phyloP scores from a whole-genome alignment of 2,888 invertebrate genomes.

The Polylopha cassiicola region DNA sequence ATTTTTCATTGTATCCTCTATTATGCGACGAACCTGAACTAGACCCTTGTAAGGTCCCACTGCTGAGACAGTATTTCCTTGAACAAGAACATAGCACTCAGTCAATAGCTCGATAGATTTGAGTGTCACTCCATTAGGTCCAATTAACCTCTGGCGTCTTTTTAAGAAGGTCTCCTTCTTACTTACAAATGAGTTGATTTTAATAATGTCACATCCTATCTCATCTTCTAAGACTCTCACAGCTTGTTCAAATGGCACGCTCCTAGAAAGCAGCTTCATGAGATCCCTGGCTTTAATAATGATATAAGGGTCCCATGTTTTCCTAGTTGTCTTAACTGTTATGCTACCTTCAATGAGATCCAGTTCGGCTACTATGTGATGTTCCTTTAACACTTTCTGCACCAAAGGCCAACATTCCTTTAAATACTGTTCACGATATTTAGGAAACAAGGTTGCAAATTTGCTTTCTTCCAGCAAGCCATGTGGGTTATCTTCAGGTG shows the following conservation, averaged over 20 bases:
- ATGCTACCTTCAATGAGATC: slow-evolving; percentile 96
- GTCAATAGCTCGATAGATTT: slow-evolving; percentile 98
- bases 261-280: slow-evolving; percentile 95
- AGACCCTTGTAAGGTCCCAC: slow-evolving; percentile 97
- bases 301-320: slow-evolving; percentile 99
- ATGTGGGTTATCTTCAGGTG: slow-evolving; percentile 91
- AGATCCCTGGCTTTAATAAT: slow-evolving; percentile 97
- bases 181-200: slow-evolving; percentile 92
- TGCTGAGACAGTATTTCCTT: slow-evolving; percentile 97
- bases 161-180: slow-evolving; percentile 97
- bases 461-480: slow-evolving; percentile 94
- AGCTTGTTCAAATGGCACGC: slow-evolving; percentile 98
- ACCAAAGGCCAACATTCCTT: slow-evolving; percentile 97
- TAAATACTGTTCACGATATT: slow-evolving; percentile 97
- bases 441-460: slow-evolving; percentile 97
- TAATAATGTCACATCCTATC: slow-evolving; percentile 95
- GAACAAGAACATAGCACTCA: slow-evolving; percentile 96
- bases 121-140: slow-evolving; percentile 98
- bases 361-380: slow-evolving; percentile 89
- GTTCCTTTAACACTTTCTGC: slow-evolving; percentile 87
- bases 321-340: slow-evolving; percentile 94
- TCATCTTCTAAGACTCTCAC: slow-evolving; percentile 91
- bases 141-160: slow-evolving; percentile 94
- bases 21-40: slow-evolving; percentile 90
- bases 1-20: slow-evolving; percentile 98